Evolutionary conservation across 2,113 vertebrate genomes (phyloP).

Genomic region (Ceratotherium simum): DNA sequence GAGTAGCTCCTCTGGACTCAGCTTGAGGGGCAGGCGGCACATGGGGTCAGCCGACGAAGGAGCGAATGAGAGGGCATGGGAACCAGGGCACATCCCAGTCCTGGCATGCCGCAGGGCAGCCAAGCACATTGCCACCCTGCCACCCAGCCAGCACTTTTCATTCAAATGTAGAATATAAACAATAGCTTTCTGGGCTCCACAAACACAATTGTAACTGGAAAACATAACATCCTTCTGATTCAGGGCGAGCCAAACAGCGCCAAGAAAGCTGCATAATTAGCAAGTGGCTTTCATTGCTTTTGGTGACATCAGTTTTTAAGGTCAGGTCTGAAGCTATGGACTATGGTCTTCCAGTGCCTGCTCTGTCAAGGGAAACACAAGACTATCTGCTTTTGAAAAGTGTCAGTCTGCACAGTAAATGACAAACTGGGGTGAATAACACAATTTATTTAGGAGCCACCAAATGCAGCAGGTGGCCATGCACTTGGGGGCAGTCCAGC

Average conservation of each 20-base stretch:
- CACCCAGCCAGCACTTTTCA: constrained; percentile 42
- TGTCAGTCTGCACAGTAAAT: constrained; percentile 48
- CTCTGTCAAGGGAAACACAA: constrained; percentile 57
- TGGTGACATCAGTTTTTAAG: not conserved
- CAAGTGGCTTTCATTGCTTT: constrained; percentile 47
- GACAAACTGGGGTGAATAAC: constrained; percentile 40
- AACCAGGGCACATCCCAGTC: not conserved
- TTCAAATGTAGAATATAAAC: constrained; percentile 4
- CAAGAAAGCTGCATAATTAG: constrained; percentile 54
- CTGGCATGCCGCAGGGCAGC: not conserved
- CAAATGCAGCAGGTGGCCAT: not conserved
- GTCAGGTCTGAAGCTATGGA: not conserved
- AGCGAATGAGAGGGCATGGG: constrained; percentile 20
- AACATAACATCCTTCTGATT: not conserved
- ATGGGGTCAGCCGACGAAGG: not conserved
- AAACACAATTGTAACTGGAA: constrained; percentile 20
- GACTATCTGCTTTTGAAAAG: constrained; percentile 61
- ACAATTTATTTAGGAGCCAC: constrained; percentile 22
- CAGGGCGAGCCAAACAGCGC: not conserved
- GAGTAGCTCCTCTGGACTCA: not conserved
- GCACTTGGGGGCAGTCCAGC: not conserved
- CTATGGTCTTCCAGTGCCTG: not conserved
- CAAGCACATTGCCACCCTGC: not conserved
- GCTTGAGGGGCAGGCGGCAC: not conserved
- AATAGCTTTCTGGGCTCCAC: constrained; percentile 39